Evolutionary conservation across 2,113 vertebrate genomes (phyloP), one percentile per base, ranked within the genome.

Genomic region (Dasypus novemcinctus): DNA sequence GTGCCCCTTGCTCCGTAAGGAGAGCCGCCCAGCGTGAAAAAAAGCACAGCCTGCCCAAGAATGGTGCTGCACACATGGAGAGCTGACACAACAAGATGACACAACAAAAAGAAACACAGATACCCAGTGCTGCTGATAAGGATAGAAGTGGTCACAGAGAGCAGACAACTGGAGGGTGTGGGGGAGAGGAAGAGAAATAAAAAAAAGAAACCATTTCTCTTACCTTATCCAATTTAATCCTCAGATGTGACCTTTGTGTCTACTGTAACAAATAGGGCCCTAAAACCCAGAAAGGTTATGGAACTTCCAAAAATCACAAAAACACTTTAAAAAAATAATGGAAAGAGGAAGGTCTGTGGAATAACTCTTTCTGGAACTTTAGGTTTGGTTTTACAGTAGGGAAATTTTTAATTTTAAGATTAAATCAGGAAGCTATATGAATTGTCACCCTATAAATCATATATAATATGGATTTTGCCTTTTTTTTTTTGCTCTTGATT

Each of bases 221-320:
- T 33, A 20, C 3, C 3, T n/a, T 8, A 7, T 61, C 61, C 66
- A 76, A 15, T 9, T 46, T 41, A 18, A 21, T 36, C 15, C 13
- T 54, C 38, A 63, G 20, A 12, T 20, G 29, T 23, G 29, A 69
- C 0, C 8, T 0, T 14, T 0, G 0, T 2, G 21, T n/a, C n/a
- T 78, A 43, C 33, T 11, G 36, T 74, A 36, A 27, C 12, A 15
- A 59, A 36, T 0, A 59, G 13, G 15, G 71, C 89, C 72, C 14
- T 8, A 41, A 43, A 54, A n/a, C 33, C 72, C n/a, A n/a, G 29
- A 78, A 59, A 64, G 23, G 18, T 17, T 41, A 41, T 20, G 17
- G 14, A 14, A n/a, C 0, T 4, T 49, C 54, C 21, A 23, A 27
- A 27, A 23, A 3, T 52, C 85, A 49, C 57, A 66, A 36, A 38